Conservation (phyloP, 2,113 vertebrate genomes). For the Bathybates hornii region DNA sequence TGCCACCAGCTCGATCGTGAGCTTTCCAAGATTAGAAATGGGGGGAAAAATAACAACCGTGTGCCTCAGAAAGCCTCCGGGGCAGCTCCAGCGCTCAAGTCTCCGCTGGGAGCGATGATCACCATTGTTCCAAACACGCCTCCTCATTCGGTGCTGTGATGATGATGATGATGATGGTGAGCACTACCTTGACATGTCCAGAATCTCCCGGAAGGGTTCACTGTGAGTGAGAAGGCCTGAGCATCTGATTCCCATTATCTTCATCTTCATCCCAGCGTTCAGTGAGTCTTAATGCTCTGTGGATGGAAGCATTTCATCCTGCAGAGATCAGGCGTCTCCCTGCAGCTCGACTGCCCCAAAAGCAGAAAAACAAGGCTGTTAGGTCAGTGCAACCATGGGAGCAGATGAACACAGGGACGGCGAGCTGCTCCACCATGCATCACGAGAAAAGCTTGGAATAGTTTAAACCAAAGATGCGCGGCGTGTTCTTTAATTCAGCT, state of each 20-base stretch:
- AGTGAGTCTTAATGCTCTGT: neutral
- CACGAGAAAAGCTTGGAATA: neutral
- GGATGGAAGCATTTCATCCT: neutral
- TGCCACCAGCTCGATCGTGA: neutral
- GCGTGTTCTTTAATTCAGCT: rapidly evolving
- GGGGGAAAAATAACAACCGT: neutral
- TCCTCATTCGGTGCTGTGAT: neutral
- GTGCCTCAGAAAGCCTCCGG: neutral
- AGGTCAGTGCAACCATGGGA: neutral
- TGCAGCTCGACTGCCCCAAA: neutral
- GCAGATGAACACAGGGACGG: neutral
- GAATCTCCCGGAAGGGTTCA: neutral
- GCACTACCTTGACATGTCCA: neutral
- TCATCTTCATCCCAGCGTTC: neutral
- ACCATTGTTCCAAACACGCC: neutral
- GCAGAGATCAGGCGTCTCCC: neutral
- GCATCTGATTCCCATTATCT: neutral
- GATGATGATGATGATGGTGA: neutral
- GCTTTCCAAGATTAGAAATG: neutral
- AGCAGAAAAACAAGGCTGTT: neutral
- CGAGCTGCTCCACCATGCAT: neutral
- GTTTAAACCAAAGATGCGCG: neutral
- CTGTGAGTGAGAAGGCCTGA: neutral
- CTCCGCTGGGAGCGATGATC: neutral
- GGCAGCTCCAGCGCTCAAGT: neutral